A percentile compares a stretch with the other conserved stretches of the same genome.
These are phyloP conservation scores for Tubiluchus corallicola DNA, from an alignment of 2,888 invertebrate genomes.

Conservation along the genomic window DNA sequence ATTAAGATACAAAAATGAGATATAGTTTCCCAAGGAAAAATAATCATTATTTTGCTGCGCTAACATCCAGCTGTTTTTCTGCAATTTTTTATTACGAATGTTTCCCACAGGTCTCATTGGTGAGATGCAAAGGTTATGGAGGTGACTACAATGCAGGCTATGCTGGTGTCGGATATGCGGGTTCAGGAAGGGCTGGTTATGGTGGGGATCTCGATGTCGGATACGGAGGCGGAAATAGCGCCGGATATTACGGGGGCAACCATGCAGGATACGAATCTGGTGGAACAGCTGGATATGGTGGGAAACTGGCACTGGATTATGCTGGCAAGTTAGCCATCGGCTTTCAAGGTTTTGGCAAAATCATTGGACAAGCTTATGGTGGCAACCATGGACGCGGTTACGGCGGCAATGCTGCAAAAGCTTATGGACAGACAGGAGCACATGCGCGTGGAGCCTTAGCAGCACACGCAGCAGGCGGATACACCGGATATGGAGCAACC, in stretches of 20 bases:
- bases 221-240: background rate
- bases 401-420: background rate
- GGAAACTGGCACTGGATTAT: constrained; percentile 1
- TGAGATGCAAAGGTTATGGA: no score
- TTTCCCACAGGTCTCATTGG: no score
- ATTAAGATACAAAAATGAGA: no score
- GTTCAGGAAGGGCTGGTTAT: background rate
- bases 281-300: background rate
- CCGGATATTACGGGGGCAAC: background rate
- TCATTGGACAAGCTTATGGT: background rate
- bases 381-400: background rate
- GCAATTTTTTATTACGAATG: no score
- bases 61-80: no score
- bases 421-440: background rate
- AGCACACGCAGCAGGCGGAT: background rate
- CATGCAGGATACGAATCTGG: background rate
- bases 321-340: background rate
- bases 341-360: background rate
- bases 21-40: no score
- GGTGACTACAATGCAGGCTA: no score
- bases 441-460: background rate
- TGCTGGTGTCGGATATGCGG: background rate
- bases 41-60: no score
- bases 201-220: background rate
- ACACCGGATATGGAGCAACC: background rate